Evolutionary conservation across 2,888 invertebrate species (phyloP).

Genomic region (Seira sanloemensis): DNA sequence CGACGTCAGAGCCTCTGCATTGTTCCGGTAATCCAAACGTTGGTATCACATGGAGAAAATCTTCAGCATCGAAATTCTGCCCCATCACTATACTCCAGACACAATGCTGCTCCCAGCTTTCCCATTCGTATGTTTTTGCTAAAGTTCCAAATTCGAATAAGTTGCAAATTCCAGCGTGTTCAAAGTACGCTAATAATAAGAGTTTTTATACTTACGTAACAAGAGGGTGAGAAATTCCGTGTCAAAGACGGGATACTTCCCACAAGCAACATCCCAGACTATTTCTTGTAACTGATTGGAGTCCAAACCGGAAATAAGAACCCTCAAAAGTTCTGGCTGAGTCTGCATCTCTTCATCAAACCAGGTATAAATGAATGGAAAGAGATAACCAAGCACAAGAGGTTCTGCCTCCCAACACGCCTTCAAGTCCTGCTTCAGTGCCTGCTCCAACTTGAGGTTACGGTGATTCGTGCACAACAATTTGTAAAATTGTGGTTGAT

Average conservation of each 20-base stretch:
- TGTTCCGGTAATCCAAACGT: slow-evolving; percentile 88
- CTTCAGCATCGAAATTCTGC: slow-evolving; percentile 95
- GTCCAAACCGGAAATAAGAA: slow-evolving; percentile 94
- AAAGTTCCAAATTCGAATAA: too few species aligned
- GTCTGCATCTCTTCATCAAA: slow-evolving; percentile 77
- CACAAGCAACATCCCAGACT: slow-evolving; percentile 93
- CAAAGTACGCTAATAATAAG: too few species aligned
- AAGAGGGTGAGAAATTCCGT: slow-evolving; percentile 75
- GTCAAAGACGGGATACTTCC: slow-evolving; percentile 80
- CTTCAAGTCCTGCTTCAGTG: slow-evolving; percentile 69
- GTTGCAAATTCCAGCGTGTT: too few species aligned
- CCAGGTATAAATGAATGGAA: slow-evolving; percentile 69
- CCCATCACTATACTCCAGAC: slow-evolving; percentile 97
- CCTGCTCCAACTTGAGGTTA: slow-evolving; percentile 69
- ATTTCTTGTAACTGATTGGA: slow-evolving; percentile 92
- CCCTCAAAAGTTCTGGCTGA: slow-evolving; percentile 90
- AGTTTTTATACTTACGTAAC: slow-evolving; percentile 71
- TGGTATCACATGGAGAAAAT: slow-evolving; percentile 87
- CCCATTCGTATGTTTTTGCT: slow-evolving; percentile 88
- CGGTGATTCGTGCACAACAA: slow-evolving; percentile 65
- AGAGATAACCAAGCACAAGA: slow-evolving; percentile 66
- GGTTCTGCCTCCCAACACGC: slow-evolving; percentile 72
- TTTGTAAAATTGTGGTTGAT: slow-evolving; percentile 66
- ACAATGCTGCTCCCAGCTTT: slow-evolving; percentile 97
- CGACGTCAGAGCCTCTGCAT: slow-evolving; percentile 94